phyloP scores from a whole-genome alignment of 2,888 invertebrate species.

The Orthosia gothica region DNA sequence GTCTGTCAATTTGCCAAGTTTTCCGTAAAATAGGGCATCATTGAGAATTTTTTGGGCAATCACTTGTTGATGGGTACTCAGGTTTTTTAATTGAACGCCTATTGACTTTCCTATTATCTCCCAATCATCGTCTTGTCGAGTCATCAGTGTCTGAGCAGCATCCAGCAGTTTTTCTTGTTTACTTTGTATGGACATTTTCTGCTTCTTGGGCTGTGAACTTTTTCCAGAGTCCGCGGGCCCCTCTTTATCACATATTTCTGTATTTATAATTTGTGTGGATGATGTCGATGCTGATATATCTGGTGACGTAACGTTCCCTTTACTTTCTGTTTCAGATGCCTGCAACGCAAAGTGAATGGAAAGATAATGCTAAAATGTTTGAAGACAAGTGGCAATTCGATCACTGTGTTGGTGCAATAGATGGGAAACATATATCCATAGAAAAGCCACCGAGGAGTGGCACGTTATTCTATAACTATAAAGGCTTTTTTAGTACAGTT shows the following conservation, averaged over 20 bases:
- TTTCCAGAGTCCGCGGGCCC: neutral
- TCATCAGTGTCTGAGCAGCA: neutral
- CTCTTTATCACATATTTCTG: too few species aligned
- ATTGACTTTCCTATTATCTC: neutral
- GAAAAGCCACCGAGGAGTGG: conserved; percentile 47
- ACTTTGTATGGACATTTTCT: too few species aligned
- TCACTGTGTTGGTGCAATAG: neutral
- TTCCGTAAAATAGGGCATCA: conserved; percentile 34
- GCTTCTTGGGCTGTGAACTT: neutral
- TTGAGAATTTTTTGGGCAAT: conserved; percentile 26
- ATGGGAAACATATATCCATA: conserved; percentile 51
- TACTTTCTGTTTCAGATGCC: too few species aligned
- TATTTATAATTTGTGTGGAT: too few species aligned
- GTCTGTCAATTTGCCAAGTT: conserved; percentile 34
- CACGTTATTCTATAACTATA: neutral
- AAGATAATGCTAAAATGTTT: too few species aligned
- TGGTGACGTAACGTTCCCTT: too few species aligned
- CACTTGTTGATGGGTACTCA: neutral
- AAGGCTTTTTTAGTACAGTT: too few species aligned
- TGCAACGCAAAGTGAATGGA: too few species aligned
- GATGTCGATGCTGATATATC: too few species aligned
- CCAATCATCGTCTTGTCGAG: neutral
- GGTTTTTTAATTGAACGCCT: neutral
- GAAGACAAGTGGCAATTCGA: too few species aligned
- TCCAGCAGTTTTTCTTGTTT: too few species aligned